Percentiles rank a stretch among this genome's conserved stretches.
Conservation (phyloP, 2,797 vertebrate species). For the Semaprochilodus insignis region DNA sequence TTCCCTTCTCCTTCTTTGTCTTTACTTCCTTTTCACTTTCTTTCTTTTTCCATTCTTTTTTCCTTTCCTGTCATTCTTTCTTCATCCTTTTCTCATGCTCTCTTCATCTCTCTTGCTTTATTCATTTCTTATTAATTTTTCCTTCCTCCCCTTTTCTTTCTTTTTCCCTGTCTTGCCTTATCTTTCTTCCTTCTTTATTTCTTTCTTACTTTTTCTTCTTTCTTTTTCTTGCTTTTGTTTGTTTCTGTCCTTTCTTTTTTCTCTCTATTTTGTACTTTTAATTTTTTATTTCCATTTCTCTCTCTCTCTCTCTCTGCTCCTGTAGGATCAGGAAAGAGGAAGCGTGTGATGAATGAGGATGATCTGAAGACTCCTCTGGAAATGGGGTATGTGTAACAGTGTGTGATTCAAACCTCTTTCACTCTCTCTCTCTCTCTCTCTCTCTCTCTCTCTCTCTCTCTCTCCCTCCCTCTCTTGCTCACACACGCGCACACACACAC, state of each 20-base stretch:
- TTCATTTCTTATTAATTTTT: too few relatives aligned
- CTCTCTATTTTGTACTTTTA: conserved; percentile 6
- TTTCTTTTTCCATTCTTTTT: background rate
- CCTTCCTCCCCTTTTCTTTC: background rate
- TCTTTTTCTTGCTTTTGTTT: background rate
- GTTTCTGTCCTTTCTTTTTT: conserved; percentile 7
- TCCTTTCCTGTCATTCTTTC: background rate
- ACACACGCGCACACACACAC: background rate
- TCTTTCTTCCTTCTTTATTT: background rate
- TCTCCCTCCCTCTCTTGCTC: background rate
- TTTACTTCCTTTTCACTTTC: too few relatives aligned
- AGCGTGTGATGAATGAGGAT: conserved; percentile 91
- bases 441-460: background rate
- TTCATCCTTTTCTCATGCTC: background rate
- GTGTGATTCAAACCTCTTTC: conserved; percentile 33
- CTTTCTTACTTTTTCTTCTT: background rate
- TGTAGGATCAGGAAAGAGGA: conserved; percentile 90
- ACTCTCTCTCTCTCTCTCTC: background rate
- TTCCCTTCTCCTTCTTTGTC: too few relatives aligned
- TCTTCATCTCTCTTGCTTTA: background rate
- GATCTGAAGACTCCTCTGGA: conserved; percentile 93
- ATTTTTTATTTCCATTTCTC: background rate
- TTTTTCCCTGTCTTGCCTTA: background rate
- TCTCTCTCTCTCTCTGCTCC: conserved; percentile 25
- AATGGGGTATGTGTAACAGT: conserved; percentile 87